These are phyloP conservation scores for Apostichopus parvimensis DNA, from an alignment of 35 echinoderm and acorn worm species.

Conservation along the genomic window DNA sequence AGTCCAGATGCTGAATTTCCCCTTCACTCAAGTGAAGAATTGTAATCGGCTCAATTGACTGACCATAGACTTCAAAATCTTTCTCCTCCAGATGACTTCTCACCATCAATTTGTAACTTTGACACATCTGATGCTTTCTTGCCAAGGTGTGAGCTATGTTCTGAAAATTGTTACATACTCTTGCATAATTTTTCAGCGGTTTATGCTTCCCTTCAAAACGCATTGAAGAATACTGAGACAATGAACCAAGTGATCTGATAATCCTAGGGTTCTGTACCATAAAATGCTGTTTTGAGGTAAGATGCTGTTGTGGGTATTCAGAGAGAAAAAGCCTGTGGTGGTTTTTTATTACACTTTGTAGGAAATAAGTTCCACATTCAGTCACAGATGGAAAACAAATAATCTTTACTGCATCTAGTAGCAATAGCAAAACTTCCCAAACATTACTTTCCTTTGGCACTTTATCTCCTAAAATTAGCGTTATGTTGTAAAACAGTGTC, in stretches of 20 bases:
- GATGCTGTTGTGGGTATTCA: neutral
- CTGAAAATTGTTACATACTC: slow-evolving; percentile 37
- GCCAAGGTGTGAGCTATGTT: slow-evolving; percentile 57
- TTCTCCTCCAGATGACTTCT: neutral
- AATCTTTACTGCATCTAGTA: slow-evolving; percentile 45
- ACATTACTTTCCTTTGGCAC: slow-evolving; percentile 19
- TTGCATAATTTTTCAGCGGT: slow-evolving; percentile 35
- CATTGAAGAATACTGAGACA: slow-evolving; percentile 28
- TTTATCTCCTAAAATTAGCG: slow-evolving; percentile 56
- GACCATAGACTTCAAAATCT: slow-evolving; percentile 41
- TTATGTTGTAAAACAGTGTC: slow-evolving; percentile 29
- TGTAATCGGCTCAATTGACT: slow-evolving; percentile 27
- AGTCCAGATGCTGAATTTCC: neutral
- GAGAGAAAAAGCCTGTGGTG: slow-evolving; percentile 48
- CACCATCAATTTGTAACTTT: slow-evolving; percentile 30
- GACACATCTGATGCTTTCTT: slow-evolving; percentile 36
- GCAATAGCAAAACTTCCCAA: slow-evolving; percentile 51
- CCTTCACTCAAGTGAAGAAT: slow-evolving; percentile 31
- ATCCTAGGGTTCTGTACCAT: no score
- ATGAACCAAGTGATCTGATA: slow-evolving; percentile 24
- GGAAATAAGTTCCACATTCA: neutral
- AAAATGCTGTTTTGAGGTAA: slow-evolving; percentile 69
- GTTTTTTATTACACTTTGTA: slow-evolving; percentile 47
- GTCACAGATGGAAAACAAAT: slow-evolving; percentile 39
- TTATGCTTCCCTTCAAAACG: slow-evolving; percentile 63